Evolutionary conservation across 2,113 vertebrate species (phyloP), one percentile per base, ranked within the genome.

Genomic region (Colistium nudipinnis): DNA sequence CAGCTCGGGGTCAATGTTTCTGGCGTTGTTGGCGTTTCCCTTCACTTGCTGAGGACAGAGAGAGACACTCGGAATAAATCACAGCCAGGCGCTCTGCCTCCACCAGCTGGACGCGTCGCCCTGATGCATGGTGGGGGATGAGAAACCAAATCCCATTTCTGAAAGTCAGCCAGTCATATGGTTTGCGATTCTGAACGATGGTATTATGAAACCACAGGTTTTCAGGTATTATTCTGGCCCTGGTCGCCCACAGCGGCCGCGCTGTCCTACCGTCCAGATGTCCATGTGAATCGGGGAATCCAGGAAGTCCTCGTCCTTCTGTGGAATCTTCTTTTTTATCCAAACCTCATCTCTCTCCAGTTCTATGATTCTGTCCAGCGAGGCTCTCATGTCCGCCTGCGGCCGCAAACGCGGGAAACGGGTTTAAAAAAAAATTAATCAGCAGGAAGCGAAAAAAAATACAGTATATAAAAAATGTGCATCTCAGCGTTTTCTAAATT

Each of bases 231-330:
- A n/a, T n/a, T n/a, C n/a, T n/a, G n/a, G n/a, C n/a, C n/a, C n/a
- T n/a, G n/a, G n/a, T n/a, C n/a, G n/a, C n/a, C n/a, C n/a, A 4
- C 30, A 31, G 30, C 4, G 4, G 30, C 30, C 30, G 30, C 30
- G 30, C 4, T n/a, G 43, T 12, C 65, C 19, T 78, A 93, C 93
- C 75, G 79, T 88, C 81, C 84, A 87, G 70, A 94, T 84, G 78
- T 92, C 91, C 75, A 91, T 89, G 65, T 73, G 74, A 22, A 93
- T 64, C 4, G 59, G 35, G 48, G 91, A 92, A 38, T 17, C 12
- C 16, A 82, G 81, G 25, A 87, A 38, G 22, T 41, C 22, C 0
- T 91, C 91, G 1, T 92, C 77, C n/a, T 22, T 80, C 0, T 74
- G n/a, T 0, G 89, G 91, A 3, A 6, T 2, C 1, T 16, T 74